phyloP scores from a whole-genome alignment of 2,797 vertebrate genomes.

The Hephaestus fuliginosus region DNA sequence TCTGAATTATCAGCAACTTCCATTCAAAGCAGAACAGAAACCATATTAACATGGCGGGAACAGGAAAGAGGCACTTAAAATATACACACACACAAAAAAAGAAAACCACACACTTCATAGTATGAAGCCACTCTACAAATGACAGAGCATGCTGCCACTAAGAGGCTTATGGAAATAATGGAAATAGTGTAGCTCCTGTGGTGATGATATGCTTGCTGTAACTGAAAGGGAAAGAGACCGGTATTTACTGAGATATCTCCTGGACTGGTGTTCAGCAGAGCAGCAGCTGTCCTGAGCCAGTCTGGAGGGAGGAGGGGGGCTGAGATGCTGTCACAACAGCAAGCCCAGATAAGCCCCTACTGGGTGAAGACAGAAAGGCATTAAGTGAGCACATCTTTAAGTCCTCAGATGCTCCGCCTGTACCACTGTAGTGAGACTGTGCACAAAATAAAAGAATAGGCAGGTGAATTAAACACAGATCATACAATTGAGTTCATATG shows the following conservation, averaged over 20 bases:
- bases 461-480: constrained; percentile 5
- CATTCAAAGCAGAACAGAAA: constrained; percentile 29
- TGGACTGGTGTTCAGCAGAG: constrained; percentile 52
- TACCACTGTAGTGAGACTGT: neutral
- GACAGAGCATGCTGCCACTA: constrained; percentile 54
- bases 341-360: constrained; percentile 60
- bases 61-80: constrained; percentile 39
- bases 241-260: constrained; percentile 57
- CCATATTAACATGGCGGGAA: neutral
- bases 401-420: constrained; percentile 23
- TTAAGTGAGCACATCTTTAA: constrained; percentile 40
- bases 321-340: constrained; percentile 46
- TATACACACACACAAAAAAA: constrained; percentile 14
- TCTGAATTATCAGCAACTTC: constrained; percentile 20
- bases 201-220: constrained; percentile 58
- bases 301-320: constrained; percentile 32
- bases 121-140: constrained; percentile 48
- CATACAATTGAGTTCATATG: constrained; percentile 9
- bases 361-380: constrained; percentile 51
- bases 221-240: constrained; percentile 53
- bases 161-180: constrained; percentile 77
- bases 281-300: constrained; percentile 52
- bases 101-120: constrained; percentile 33
- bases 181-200: constrained; percentile 60
- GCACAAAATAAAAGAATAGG: constrained; percentile 6